Evolutionary conservation across 2,888 invertebrate species (phyloP).

Genomic region (Fabriciana adippe): DNA sequence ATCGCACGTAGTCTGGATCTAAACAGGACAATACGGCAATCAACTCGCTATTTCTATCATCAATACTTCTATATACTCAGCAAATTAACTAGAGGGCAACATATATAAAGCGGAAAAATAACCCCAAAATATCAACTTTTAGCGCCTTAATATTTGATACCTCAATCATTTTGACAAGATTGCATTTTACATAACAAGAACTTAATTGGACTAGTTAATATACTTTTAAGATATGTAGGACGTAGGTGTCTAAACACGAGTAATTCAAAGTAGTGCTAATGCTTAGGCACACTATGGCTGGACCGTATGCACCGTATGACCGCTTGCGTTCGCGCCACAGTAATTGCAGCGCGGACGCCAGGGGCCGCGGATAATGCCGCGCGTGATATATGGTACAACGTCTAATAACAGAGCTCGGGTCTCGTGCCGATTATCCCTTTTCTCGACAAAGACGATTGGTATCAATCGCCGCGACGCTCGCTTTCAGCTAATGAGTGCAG

Average conservation of each 20-base stretch:
- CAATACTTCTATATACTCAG: neutral
- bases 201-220: neutral
- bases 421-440: conserved; percentile 77
- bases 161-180: no score
- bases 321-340: conserved; percentile 53
- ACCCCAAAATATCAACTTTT: no score
- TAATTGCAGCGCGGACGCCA: conserved; percentile 77
- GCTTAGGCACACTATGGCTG: neutral
- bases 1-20: conserved; percentile 66
- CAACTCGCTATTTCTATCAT: conserved; percentile 56
- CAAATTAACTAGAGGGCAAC: neutral
- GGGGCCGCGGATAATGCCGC: conserved; percentile 72
- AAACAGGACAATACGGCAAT: conserved; percentile 78
- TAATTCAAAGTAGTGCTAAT: neutral
- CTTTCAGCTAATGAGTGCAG: conserved; percentile 77
- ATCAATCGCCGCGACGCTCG: conserved; percentile 74
- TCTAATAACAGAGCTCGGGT: conserved; percentile 75
- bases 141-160: no score
- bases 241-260: neutral
- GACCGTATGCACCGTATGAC: conserved; percentile 38
- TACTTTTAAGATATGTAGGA: neutral
- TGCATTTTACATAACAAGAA: neutral
- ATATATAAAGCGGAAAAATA: neutral
- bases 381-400: conserved; percentile 80
- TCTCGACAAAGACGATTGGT: conserved; percentile 74